Percentiles rank a stretch among this genome's conserved stretches.
Evolutionary conservation across 2,888 invertebrate genomes (phyloP).

Genomic region (Monoplex corrugatus): DNA sequence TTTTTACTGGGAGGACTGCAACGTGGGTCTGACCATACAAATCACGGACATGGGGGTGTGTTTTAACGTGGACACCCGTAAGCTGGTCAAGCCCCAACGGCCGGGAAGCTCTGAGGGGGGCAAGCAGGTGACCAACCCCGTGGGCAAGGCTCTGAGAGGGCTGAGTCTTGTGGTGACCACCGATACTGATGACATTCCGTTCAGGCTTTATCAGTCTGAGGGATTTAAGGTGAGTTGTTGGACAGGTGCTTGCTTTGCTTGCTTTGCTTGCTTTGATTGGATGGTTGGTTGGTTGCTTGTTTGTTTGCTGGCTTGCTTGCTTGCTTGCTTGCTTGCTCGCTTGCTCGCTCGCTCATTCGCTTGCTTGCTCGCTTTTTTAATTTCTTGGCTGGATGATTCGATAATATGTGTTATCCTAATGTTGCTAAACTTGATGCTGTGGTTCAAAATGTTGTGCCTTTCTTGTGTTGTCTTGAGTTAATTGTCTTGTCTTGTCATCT

Average conservation of each 20-base stretch:
- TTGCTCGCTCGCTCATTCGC: too few species aligned
- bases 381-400: too few species aligned
- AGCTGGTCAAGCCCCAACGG: conserved; percentile 41
- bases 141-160: conserved; percentile 56
- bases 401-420: too few species aligned
- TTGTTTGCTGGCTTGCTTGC: neutral
- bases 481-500: too few species aligned
- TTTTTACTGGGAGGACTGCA: conserved; percentile 59
- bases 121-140: conserved; percentile 44
- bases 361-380: too few species aligned
- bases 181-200: conserved; percentile 49
- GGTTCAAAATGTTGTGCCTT: too few species aligned
- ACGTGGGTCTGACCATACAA: conserved; percentile 35
- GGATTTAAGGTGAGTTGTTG: conserved; percentile 58
- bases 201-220: conserved; percentile 54
- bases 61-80: conserved; percentile 55
- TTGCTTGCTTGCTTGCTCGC: neutral
- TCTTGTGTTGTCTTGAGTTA: too few species aligned
- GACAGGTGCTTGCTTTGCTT: too few species aligned
- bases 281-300: neutral
- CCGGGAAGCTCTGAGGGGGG: neutral
- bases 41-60: conserved; percentile 62
- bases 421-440: too few species aligned
- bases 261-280: too few species aligned
- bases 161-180: conserved; percentile 55